phyloP scores from a whole-genome alignment of 1,140 invertebrate species.

The Lordiphosa collinella region DNA sequence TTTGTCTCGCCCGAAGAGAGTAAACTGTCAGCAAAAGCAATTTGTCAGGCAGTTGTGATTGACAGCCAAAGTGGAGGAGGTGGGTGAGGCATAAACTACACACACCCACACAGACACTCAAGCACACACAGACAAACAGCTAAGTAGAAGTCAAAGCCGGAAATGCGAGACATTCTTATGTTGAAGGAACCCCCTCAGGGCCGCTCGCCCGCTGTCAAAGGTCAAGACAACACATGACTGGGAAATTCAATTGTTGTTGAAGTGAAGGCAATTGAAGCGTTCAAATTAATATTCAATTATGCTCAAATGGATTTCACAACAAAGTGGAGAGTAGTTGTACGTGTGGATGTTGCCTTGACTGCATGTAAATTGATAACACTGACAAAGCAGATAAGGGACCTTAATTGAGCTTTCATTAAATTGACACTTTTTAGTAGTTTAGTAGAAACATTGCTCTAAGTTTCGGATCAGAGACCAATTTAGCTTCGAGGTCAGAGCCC shows the following conservation, averaged over 20 bases:
- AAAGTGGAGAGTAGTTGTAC: conserved; percentile 2
- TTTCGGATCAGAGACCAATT: too few species aligned
- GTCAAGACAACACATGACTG: conserved; percentile 13
- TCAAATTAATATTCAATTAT: conserved; percentile 71
- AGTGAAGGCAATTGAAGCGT: conserved; percentile 38
- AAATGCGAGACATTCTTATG: conserved; percentile 39
- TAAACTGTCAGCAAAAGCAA: conserved; percentile 68
- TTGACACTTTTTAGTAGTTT: too few species aligned
- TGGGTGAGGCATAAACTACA: conserved; percentile 39
- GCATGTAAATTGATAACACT: conserved; percentile 31
- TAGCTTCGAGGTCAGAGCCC: too few species aligned
- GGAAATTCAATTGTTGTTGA: conserved; percentile 35
- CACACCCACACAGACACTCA: conserved; percentile 6
- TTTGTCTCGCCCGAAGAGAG: conserved; percentile 16
- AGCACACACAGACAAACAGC: too few species aligned
- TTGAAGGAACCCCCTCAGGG: conserved; percentile 18
- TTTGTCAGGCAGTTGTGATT: conserved; percentile 76
- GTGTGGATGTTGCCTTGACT: not conserved
- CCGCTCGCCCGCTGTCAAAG: conserved; percentile 20
- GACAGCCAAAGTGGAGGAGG: conserved; percentile 58
- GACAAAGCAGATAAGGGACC: too few species aligned
- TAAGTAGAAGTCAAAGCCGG: too few species aligned
- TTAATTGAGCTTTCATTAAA: too few species aligned
- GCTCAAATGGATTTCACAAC: conserved; percentile 36
- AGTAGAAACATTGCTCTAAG: too few species aligned